Percentiles rank a stretch among this genome's conserved stretches.
These are phyloP conservation scores for Eurytoma californica DNA, from an alignment of 2,888 invertebrate species.

Conservation along the genomic window DNA sequence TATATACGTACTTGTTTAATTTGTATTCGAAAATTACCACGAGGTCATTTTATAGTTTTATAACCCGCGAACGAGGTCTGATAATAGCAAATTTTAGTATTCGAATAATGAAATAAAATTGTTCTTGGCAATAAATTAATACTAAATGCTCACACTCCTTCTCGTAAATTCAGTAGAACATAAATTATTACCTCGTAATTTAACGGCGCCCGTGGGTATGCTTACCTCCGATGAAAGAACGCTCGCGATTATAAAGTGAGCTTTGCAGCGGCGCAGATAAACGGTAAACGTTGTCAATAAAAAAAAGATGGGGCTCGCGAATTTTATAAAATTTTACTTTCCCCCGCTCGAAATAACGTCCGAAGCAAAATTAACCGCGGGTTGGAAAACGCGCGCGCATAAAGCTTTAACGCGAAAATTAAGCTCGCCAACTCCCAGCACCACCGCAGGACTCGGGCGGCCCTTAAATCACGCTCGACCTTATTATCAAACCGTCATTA, in stretches of 20 bases:
- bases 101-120: neutral
- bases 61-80: neutral
- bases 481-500: neutral
- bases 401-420: too few species aligned
- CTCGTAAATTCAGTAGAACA: neutral
- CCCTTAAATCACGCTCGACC: neutral
- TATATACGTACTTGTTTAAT: neutral
- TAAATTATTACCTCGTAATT: constrained; percentile 14
- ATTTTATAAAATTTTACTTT: too few species aligned
- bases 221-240: neutral
- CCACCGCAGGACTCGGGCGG: too few species aligned
- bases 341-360: too few species aligned
- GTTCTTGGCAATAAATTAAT: constrained; percentile 16
- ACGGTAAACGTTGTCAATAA: too few species aligned
- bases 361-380: too few species aligned
- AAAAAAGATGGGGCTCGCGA: too few species aligned
- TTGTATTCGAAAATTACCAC: constrained; percentile 12
- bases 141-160: neutral
- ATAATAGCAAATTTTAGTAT: neutral
- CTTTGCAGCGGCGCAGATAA: neutral
- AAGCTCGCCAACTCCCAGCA: too few species aligned
- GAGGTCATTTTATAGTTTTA: constrained; percentile 3
- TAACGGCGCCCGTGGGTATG: neutral
- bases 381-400: too few species aligned
- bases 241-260: neutral